Percentiles rank a stretch among this genome's conserved stretches.
These are phyloP conservation scores for Cherax quadricarinatus DNA, from an alignment of 1,140 invertebrate genomes.

Conservation along the genomic window DNA sequence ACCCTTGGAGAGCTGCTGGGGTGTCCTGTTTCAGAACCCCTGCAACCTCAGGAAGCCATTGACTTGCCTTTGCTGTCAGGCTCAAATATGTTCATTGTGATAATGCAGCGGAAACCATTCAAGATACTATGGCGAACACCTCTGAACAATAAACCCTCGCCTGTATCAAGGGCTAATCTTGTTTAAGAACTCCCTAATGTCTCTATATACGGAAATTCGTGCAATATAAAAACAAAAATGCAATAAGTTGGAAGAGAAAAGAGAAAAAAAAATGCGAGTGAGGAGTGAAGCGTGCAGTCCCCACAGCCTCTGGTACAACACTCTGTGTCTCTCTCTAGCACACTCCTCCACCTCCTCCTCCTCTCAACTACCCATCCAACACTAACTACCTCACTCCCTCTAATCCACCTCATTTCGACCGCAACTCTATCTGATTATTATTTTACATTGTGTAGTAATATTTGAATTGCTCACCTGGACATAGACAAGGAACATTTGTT, in stretches of 20 bases:
- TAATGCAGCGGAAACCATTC: not conserved
- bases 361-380: slow-evolving; percentile 49
- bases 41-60: slow-evolving; percentile 52
- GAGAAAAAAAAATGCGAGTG: not conserved
- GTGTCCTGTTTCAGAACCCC: slow-evolving; percentile 62
- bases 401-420: no score
- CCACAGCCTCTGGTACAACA: slow-evolving; percentile 38
- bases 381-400: not conserved
- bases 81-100: not conserved
- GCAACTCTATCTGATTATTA: no score
- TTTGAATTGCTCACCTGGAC: not conserved
- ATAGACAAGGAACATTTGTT: no score
- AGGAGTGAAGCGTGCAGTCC: slow-evolving; percentile 3
- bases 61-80: slow-evolving; percentile 17
- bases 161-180: no score
- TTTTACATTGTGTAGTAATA: no score
- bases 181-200: no score
- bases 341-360: slow-evolving; percentile 26
- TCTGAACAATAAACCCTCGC: not conserved
- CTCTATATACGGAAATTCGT: no score
- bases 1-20: slow-evolving; percentile 28
- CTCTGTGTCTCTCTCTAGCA: slow-evolving; percentile 29
- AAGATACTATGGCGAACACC: not conserved
- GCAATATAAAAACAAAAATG: not conserved
- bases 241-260: not conserved